phyloP scores from a whole-genome alignment of 30 jellyfish, hydroid and myxozoan genomes.

The Aurelia coerulea region DNA sequence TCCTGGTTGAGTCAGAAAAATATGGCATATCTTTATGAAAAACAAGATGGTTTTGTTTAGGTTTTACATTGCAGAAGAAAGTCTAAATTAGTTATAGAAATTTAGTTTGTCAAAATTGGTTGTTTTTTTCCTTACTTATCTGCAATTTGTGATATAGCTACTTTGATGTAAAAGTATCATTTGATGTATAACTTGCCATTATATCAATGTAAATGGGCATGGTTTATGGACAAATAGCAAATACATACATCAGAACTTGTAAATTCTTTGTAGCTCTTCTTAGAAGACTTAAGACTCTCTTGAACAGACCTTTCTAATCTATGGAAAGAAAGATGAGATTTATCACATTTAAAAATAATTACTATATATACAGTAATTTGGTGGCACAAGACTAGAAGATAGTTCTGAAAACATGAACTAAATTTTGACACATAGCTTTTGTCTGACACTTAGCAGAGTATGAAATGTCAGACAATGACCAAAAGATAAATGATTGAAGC shows the following conservation, averaged over 20 bases:
- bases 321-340: not conserved
- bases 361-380: not conserved
- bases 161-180: no score
- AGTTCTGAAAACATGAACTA: not conserved
- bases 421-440: not conserved
- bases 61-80: no score
- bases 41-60: not conserved
- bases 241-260: slow-evolving; percentile 30
- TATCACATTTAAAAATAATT: not conserved
- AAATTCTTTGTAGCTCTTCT: slow-evolving; percentile 50
- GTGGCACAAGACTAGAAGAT: no score
- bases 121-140: no score
- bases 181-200: no score
- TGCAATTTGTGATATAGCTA: no score
- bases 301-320: slow-evolving; percentile 79
- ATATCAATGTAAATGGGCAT: no score
- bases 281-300: slow-evolving; percentile 47
- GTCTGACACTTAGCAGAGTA: not conserved
- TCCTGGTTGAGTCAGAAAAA: no score
- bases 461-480: not conserved
- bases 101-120: no score
- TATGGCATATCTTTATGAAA: not conserved
- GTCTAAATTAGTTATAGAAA: no score
- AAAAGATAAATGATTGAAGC: not conserved
- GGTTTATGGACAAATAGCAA: not conserved